Conservation (phyloP, 2,797 vertebrate genomes). For the Ctenopoma multispine region DNA sequence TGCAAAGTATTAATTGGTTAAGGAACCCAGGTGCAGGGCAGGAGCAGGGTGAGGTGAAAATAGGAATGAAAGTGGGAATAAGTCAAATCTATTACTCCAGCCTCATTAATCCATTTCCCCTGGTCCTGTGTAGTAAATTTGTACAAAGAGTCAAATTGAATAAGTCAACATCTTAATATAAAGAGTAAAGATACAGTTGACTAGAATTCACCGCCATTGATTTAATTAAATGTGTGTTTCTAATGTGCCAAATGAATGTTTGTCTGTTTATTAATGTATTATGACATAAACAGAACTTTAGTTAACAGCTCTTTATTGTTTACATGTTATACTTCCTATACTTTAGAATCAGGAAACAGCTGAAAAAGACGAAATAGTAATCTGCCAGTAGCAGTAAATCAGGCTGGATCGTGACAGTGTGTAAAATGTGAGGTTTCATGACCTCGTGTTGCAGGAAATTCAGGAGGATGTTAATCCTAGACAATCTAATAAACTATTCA, state of each 20-base stretch:
- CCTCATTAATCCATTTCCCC: slow-evolving; percentile 54
- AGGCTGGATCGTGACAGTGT: too few relatives aligned
- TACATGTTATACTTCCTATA: too few relatives aligned
- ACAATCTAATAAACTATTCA: neutral
- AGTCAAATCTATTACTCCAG: slow-evolving; percentile 77
- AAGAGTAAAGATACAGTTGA: neutral
- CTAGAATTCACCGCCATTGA: neutral
- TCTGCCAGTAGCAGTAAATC: too few relatives aligned
- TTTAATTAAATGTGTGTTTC: slow-evolving; percentile 5
- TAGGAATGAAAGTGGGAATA: slow-evolving; percentile 75
- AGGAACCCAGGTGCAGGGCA: slow-evolving; percentile 65
- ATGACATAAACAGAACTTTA: neutral
- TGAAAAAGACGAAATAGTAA: too few relatives aligned
- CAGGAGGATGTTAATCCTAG: neutral
- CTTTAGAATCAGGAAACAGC: too few relatives aligned
- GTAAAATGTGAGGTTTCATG: slow-evolving; percentile 1
- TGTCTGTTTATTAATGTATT: neutral
- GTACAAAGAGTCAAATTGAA: slow-evolving; percentile 36
- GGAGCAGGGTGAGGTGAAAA: slow-evolving; percentile 69
- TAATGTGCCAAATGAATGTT: neutral
- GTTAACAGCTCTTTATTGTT: too few relatives aligned
- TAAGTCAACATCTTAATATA: slow-evolving; percentile 8
- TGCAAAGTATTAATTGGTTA: slow-evolving; percentile 73
- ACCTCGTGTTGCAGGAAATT: neutral
- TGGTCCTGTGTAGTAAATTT: slow-evolving; percentile 25